Conservation (phyloP, 2,888 invertebrate genomes). For the Aphidius colemani region DNA sequence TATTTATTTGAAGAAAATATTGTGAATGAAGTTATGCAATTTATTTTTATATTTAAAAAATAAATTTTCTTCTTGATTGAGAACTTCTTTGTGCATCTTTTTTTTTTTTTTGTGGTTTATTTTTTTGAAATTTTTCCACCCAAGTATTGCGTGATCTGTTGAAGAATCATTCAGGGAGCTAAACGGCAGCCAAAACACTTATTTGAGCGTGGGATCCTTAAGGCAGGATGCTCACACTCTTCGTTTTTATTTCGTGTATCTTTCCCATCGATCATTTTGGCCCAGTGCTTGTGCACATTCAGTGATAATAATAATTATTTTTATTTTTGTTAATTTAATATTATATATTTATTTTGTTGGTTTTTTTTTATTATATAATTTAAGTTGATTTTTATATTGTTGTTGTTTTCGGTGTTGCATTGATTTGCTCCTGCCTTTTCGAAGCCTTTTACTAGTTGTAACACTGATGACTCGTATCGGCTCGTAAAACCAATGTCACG, state of each 20-base stretch:
- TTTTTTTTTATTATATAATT: not conserved
- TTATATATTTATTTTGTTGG: conserved; percentile 9
- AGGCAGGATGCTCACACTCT: conserved; percentile 23
- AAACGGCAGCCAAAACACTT: conserved; percentile 26
- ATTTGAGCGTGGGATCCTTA: conserved; percentile 25
- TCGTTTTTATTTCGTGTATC: not conserved
- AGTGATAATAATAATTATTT: conserved; percentile 35
- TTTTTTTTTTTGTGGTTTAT: conserved; percentile 3
- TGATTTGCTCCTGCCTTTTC: not conserved
- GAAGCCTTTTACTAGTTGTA: no score
- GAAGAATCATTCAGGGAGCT: conserved; percentile 20
- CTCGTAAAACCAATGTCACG: conserved; percentile 41
- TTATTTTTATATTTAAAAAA: no score
- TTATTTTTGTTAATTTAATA: conserved; percentile 13
- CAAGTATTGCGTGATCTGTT: conserved; percentile 15
- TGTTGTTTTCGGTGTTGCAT: conserved; percentile 12
- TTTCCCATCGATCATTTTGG: conserved; percentile 24
- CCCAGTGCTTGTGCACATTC: conserved; percentile 26
- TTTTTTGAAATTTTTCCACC: conserved; percentile 4
- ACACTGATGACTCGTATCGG: no score
- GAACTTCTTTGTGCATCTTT: not conserved
- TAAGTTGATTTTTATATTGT: not conserved
- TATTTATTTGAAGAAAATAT: no score
- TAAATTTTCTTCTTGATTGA: no score
- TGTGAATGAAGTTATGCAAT: no score